Evolutionary conservation across 2,888 invertebrate species (phyloP).

Genomic region (Schrankia costaestrigalis): DNA sequence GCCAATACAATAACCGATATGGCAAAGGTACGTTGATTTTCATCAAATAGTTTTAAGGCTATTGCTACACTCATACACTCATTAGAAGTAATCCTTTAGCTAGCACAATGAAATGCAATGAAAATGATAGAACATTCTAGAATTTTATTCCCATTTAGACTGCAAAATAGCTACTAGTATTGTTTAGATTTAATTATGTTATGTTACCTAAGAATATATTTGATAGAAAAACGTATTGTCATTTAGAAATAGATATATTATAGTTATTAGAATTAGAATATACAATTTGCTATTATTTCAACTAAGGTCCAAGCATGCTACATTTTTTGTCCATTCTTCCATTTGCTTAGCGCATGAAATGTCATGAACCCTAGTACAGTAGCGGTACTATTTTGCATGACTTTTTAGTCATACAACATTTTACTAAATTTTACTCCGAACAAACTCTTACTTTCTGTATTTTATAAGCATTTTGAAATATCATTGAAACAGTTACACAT

Average conservation of each 20-base stretch:
- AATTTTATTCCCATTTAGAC: neutral
- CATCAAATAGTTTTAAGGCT: conserved; percentile 29
- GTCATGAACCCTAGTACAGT: conserved; percentile 9
- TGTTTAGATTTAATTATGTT: too few relatives aligned
- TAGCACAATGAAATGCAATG: conserved; percentile 41
- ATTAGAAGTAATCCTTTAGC: conserved; percentile 52
- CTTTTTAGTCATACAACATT: conserved; percentile 12
- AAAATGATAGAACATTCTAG: conserved; percentile 10
- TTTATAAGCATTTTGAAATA: too few relatives aligned
- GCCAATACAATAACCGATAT: conserved; percentile 99
- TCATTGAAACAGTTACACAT: conserved; percentile 39
- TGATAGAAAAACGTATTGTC: too few relatives aligned
- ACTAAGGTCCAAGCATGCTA: conserved; percentile 29
- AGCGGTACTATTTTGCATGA: conserved; percentile 24
- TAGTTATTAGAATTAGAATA: too few relatives aligned
- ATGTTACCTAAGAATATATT: too few relatives aligned
- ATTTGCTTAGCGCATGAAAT: conserved; percentile 46
- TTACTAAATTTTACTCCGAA: conserved; percentile 8
- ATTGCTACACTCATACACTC: conserved; percentile 72
- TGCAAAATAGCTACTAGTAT: neutral
- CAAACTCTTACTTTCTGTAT: conserved; percentile 17
- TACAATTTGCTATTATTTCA: too few relatives aligned
- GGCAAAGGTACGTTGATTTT: conserved; percentile 92
- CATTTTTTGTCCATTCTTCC: conserved; percentile 28
- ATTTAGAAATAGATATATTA: too few relatives aligned